A percentile compares a stretch with the other conserved stretches of the same genome.
Conservation (phyloP, 2,797 vertebrate species). For the Danio jaintianensis region DNA sequence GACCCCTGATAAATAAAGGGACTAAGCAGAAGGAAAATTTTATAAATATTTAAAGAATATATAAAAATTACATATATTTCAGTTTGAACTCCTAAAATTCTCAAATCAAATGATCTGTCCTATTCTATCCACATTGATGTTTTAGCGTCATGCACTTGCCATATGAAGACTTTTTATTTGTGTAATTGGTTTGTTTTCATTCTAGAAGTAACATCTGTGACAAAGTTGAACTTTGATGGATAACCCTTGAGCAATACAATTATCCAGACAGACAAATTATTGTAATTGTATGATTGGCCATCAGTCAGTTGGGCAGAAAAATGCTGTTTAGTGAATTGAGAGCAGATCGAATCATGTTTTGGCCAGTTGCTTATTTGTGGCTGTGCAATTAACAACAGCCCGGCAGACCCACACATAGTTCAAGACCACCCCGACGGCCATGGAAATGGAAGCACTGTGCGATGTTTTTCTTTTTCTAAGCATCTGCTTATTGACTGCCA, state of each 20-base stretch:
- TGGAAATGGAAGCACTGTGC: constrained; percentile 69
- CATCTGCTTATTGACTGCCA: constrained; percentile 64
- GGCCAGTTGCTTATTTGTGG: constrained; percentile 72
- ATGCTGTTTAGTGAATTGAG: constrained; percentile 66
- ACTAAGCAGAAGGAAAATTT: too few relatives aligned
- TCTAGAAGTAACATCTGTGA: background rate
- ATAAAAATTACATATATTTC: background rate
- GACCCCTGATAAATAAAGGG: too few relatives aligned
- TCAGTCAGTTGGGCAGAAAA: constrained; percentile 75
- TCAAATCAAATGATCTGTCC: background rate
- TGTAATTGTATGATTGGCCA: constrained; percentile 81
- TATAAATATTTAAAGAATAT: too few relatives aligned
- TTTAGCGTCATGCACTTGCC: constrained; percentile 1
- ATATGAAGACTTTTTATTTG: background rate
- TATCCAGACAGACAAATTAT: constrained; percentile 76
- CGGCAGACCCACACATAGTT: constrained; percentile 65
- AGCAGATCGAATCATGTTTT: constrained; percentile 69
- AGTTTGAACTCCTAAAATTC: background rate
- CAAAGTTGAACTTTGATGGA: background rate
- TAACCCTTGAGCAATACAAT: constrained; percentile 3
- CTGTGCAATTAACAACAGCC: constrained; percentile 74
- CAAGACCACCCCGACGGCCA: constrained; percentile 63
- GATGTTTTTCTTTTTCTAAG: constrained; percentile 69
- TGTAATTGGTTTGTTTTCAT: background rate
- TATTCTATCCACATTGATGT: background rate